These are phyloP conservation scores for Sisyra nigra DNA, from an alignment of 2,888 invertebrate species.

Conservation along the genomic window DNA sequence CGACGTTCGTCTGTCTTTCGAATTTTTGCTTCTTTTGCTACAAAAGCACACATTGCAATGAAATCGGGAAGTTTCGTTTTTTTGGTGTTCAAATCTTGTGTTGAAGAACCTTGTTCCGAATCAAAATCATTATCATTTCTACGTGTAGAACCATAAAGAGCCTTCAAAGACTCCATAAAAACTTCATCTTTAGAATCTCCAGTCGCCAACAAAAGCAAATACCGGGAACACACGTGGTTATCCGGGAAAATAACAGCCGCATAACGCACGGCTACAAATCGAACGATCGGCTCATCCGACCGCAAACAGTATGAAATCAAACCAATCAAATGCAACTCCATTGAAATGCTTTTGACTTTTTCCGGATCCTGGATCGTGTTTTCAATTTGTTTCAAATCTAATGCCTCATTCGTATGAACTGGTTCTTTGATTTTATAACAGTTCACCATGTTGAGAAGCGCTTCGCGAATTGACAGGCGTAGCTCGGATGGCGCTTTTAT, in stretches of 20 bases:
- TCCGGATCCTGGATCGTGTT: slow-evolving; percentile 24
- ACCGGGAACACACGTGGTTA: slow-evolving; percentile 67
- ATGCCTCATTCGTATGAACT: slow-evolving; percentile 15
- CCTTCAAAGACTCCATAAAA: slow-evolving; percentile 52
- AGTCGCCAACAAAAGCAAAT: slow-evolving; percentile 62
- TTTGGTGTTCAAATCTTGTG: neutral
- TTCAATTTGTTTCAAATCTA: slow-evolving; percentile 18
- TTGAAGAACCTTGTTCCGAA: slow-evolving; percentile 11
- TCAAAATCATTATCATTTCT: slow-evolving; percentile 32
- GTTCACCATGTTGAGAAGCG: slow-evolving; percentile 48
- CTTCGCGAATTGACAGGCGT: slow-evolving; percentile 48
- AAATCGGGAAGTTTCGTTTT: slow-evolving; percentile 47
- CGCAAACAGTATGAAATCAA: slow-evolving; percentile 58
- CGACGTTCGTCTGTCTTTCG: slow-evolving; percentile 20
- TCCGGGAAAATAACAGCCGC: slow-evolving; percentile 67
- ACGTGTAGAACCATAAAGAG: slow-evolving; percentile 54
- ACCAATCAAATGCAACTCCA: slow-evolving; percentile 27
- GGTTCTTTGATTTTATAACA: slow-evolving; percentile 34
- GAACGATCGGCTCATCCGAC: slow-evolving; percentile 58
- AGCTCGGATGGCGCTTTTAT: slow-evolving; percentile 34
- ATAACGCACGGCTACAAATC: slow-evolving; percentile 72
- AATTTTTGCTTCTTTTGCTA: slow-evolving; percentile 48
- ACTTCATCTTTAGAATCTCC: slow-evolving; percentile 74
- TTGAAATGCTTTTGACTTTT: slow-evolving; percentile 21
- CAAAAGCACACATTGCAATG: slow-evolving; percentile 49